Conservation (phyloP, 1,140 invertebrate genomes). For the Zophobas morio region DNA sequence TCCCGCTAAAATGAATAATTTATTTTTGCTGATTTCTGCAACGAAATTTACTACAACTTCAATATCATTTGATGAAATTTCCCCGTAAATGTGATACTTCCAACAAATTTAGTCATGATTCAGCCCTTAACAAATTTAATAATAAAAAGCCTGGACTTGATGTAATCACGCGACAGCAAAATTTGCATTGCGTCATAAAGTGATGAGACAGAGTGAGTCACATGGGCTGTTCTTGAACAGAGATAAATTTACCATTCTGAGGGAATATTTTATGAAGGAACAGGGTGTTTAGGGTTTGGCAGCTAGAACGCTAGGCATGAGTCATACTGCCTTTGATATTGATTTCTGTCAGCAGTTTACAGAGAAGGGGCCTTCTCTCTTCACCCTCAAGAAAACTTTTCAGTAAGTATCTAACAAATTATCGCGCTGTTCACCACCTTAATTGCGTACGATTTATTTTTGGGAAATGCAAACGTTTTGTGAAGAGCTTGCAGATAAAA, state of each 20-base stretch:
- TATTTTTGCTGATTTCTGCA: too few relatives aligned
- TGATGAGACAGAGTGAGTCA: conserved; percentile 5
- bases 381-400: conserved; percentile 32
- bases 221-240: conserved; percentile 1
- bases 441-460: conserved; percentile 15
- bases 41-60: not conserved
- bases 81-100: conserved; percentile 6
- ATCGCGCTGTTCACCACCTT: conserved; percentile 5
- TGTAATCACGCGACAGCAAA: not conserved
- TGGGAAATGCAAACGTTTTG: not conserved
- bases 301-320: conserved; percentile 32
- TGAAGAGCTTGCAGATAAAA: too few relatives aligned
- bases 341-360: conserved; percentile 33
- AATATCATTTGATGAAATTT: conserved; percentile 7
- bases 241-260: conserved; percentile 3
- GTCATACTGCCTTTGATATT: conserved; percentile 38
- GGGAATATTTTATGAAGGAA: conserved; percentile 17
- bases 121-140: conserved; percentile 14
- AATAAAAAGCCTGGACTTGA: conserved; percentile 16
- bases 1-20: too few relatives aligned
- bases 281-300: conserved; percentile 34
- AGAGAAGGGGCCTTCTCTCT: conserved; percentile 30
- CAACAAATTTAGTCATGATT: conserved; percentile 14
- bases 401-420: conserved; percentile 26
- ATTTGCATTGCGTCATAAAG: not conserved